Evolutionary conservation across 2,113 vertebrate genomes (phyloP).

Genomic region (Neodontobutis hainanensis): DNA sequence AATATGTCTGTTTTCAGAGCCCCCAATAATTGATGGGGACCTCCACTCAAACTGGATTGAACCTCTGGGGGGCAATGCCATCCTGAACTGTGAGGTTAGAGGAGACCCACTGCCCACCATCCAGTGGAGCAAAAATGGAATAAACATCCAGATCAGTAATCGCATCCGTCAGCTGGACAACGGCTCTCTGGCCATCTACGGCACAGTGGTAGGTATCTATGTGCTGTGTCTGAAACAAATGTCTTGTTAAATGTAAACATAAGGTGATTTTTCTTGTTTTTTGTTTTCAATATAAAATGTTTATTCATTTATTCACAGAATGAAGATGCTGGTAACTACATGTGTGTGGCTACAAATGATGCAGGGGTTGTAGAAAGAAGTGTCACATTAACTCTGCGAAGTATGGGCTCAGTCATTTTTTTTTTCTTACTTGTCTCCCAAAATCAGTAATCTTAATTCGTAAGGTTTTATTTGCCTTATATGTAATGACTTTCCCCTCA

Average conservation of each 20-base stretch:
- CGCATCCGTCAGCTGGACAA: constrained; percentile 89
- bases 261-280: no score
- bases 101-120: constrained; percentile 93
- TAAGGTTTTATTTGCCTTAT: not conserved
- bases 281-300: no score
- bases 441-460: no score
- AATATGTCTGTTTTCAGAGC: constrained; percentile 78
- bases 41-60: constrained; percentile 87
- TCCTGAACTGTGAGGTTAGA: constrained; percentile 92
- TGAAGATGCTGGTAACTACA: constrained; percentile 94
- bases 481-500: constrained; percentile 42
- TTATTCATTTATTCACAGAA: constrained; percentile 71
- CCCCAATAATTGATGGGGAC: constrained; percentile 92
- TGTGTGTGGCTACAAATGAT: constrained; percentile 93
- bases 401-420: constrained; percentile 76
- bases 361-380: constrained; percentile 89
- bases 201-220: constrained; percentile 85
- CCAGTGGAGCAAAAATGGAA: constrained; percentile 90
- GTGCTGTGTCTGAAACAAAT: not conserved
- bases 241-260: not conserved
- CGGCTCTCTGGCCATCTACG: constrained; percentile 93
- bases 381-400: constrained; percentile 87
- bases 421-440: no score
- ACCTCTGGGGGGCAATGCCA: constrained; percentile 89
- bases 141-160: constrained; percentile 81